Percentiles rank a stretch among this genome's conserved stretches.
These are phyloP conservation scores for Girardinus metallicus DNA, from an alignment of 2,797 vertebrate species.

Conservation along the genomic window DNA sequence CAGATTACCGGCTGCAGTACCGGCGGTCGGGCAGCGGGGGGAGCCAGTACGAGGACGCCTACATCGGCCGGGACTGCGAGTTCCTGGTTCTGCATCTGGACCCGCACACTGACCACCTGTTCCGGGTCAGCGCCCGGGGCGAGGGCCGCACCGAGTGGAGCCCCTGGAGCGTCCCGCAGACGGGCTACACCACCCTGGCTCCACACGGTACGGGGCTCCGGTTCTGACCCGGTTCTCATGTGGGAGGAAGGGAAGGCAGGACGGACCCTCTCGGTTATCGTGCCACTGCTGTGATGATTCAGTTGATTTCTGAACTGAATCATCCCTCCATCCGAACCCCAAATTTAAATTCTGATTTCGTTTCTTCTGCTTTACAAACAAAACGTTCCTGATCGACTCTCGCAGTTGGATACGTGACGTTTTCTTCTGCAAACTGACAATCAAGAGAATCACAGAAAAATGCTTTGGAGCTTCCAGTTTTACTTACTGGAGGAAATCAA, in stretches of 20 bases:
- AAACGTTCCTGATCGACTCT: neutral
- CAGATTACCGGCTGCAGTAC: conserved; percentile 92
- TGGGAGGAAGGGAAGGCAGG: too few species aligned
- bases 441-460: neutral
- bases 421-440: neutral
- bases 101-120: conserved; percentile 89
- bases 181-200: conserved; percentile 86
- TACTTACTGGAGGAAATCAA: neutral
- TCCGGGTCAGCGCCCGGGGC: conserved; percentile 92
- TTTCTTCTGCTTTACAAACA: too few species aligned
- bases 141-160: conserved; percentile 97
- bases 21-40: conserved; percentile 80
- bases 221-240: neutral
- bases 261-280: too few species aligned
- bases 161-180: conserved; percentile 93
- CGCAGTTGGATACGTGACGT: neutral
- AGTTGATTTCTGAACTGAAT: too few species aligned
- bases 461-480: neutral
- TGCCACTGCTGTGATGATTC: too few species aligned
- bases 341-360: too few species aligned
- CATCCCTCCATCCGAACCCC: too few species aligned
- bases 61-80: conserved; percentile 89
- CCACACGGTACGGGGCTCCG: conserved; percentile 84
- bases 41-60: conserved; percentile 90
- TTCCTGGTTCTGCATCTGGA: conserved; percentile 93